Evolutionary conservation across 1,140 invertebrate genomes (phyloP).

Genomic region (Orchestia grillus): DNA sequence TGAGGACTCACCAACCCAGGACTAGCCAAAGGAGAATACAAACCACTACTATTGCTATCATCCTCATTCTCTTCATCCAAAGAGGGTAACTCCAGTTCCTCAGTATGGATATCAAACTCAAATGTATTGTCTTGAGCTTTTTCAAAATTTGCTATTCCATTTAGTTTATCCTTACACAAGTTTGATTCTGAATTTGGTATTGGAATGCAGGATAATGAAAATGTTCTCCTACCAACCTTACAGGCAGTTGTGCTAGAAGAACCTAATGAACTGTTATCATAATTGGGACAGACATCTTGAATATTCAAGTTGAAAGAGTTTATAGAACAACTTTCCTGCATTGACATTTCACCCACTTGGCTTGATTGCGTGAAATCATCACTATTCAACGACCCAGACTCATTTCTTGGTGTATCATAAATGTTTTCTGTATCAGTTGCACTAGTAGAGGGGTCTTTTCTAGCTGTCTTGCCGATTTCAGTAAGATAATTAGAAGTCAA

Average conservation of each 20-base stretch:
- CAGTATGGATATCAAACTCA: not conserved
- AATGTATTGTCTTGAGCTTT: not conserved
- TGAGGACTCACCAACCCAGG: slow-evolving; percentile 46
- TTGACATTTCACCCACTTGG: not conserved
- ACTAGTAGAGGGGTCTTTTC: not conserved
- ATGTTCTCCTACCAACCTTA: slow-evolving; percentile 39
- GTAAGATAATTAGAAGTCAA: not conserved
- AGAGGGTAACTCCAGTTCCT: slow-evolving; percentile 23
- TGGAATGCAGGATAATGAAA: not conserved
- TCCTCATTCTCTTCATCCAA: not conserved
- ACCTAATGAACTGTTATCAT: not conserved
- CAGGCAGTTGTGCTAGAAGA: not conserved
- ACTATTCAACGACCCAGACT: not conserved
- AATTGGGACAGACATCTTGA: not conserved
- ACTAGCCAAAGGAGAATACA: slow-evolving; percentile 54
- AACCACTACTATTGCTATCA: slow-evolving; percentile 11
- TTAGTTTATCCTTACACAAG: not conserved
- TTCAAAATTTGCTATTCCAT: not conserved
- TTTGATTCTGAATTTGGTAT: not conserved
- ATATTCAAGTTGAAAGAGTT: not conserved
- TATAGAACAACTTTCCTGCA: not conserved
- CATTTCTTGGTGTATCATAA: not conserved
- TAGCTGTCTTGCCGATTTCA: not conserved
- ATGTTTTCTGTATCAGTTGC: not conserved
- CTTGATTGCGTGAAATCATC: not conserved